Evolutionary conservation across 2,888 invertebrate genomes (phyloP), one percentile per base, ranked within the genome.

Genomic region (Podabrus alpinus): DNA sequence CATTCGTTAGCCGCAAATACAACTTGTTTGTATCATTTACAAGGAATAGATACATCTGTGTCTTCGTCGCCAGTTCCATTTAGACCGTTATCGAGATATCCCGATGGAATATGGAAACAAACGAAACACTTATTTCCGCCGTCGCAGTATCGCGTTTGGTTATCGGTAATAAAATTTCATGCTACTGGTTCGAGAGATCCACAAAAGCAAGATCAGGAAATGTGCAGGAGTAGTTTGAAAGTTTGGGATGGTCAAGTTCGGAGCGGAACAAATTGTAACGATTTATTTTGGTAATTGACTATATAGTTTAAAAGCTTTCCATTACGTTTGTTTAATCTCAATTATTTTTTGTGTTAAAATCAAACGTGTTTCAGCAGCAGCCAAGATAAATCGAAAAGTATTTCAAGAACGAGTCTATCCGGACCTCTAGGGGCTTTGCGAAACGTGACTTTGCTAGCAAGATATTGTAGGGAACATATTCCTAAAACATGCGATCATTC

Each of bases 1-100:
- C 96, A 97, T 88, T 94, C 96, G 3, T 87, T 97, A 78, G 94
- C 96, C 0, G 94, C 95, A 1, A 96, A 96, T 85, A 96, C 95
- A 19, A 96, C 96, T 9, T 97, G 97, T 85, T 90, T 95, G 17
- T 97, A 96, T 86, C 95, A 95, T 85, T 91, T 97, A 84, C 91
- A 92, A 80, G 92, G 91, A 59, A 90, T 91, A 82, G 92, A 91
- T 85, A 90, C 91, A 16, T 89, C 90, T 0, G 84, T 87, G 7
- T 86, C 87, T 0, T 85, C 87, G 1, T 86, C 87, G 0, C 87
- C 87, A 0, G 89, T 91, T 13, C 91, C 91, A 0, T 90, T 90
- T 68, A 88, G 91, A 16, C 88, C 91, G 87, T 87, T 88, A 88
- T 87, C 90, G 84, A 88, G 91, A 90, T 87, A 86, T 79, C 86